phyloP scores from a whole-genome alignment of 2,888 invertebrate genomes.

The Leptopilina drosophilae region DNA sequence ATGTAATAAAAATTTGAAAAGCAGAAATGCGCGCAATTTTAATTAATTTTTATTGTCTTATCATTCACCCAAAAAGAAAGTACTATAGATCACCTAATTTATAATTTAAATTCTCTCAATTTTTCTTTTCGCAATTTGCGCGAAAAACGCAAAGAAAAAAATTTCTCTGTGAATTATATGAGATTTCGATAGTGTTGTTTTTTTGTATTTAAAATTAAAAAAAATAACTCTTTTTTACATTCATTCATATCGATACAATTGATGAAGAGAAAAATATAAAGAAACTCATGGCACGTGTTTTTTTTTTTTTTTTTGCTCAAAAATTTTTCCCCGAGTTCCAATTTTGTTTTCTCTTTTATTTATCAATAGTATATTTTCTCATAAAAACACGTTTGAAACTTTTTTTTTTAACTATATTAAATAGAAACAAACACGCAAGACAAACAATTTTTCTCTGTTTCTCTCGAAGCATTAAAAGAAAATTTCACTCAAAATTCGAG shows the following conservation, averaged over 20 bases:
- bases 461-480: slow-evolving; percentile 13
- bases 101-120: slow-evolving; percentile 14
- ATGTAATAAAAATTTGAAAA: slow-evolving; percentile 30
- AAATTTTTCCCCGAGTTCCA: slow-evolving; percentile 3
- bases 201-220: background rate
- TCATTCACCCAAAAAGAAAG: slow-evolving; percentile 19
- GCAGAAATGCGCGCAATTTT: slow-evolving; percentile 49
- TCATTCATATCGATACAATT: slow-evolving; percentile 30
- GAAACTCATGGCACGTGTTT: slow-evolving; percentile 34
- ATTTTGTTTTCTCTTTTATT: background rate
- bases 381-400: background rate
- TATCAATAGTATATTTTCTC: slow-evolving; percentile 5
- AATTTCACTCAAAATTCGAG: background rate
- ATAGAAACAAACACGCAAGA: slow-evolving; percentile 23
- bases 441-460: slow-evolving; percentile 10
- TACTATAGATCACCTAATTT: slow-evolving; percentile 13
- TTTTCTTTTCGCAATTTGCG: background rate
- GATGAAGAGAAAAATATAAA: slow-evolving; percentile 20
- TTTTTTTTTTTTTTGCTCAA: background rate
- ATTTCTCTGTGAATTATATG: background rate
- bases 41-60: slow-evolving; percentile 41
- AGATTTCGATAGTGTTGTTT: slow-evolving; percentile 16
- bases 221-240: slow-evolving; percentile 26
- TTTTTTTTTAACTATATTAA: background rate
- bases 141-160: no score